Percentiles rank a stretch among this genome's conserved stretches.
Evolutionary conservation across 2,113 vertebrate genomes (phyloP).

Genomic region (Sapayoa aenigma): DNA sequence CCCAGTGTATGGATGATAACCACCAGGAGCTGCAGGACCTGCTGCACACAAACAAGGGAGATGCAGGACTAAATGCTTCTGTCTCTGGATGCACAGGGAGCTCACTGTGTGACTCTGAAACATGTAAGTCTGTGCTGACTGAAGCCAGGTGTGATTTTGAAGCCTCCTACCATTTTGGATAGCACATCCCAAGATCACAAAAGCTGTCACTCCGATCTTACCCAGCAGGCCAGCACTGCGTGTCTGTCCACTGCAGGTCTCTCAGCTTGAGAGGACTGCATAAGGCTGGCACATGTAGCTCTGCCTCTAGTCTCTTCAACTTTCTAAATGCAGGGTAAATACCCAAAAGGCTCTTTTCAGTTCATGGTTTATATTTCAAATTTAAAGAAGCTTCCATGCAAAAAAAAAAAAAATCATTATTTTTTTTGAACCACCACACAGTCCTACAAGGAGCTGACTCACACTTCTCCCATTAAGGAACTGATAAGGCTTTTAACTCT

Average conservation of each 20-base stretch:
- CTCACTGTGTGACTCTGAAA: not conserved
- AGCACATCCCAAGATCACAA: rapidly evolving
- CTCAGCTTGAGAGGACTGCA: not conserved
- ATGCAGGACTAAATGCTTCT: not conserved
- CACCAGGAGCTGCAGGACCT: not conserved
- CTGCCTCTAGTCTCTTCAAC: not conserved
- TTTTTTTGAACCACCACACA: not conserved
- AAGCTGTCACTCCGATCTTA: not conserved
- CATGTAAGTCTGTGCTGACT: not conserved
- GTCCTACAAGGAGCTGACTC: not conserved
- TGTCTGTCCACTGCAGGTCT: not conserved
- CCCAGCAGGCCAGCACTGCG: rapidly evolving
- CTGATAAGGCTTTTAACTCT: not conserved
- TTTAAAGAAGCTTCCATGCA: not conserved
- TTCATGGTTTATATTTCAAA: not conserved
- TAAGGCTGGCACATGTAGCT: not conserved
- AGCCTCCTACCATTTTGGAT: not conserved
- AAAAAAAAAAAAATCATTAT: not conserved
- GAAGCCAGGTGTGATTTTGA: not conserved
- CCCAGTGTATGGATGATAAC: not conserved
- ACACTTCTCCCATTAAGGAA: not conserved
- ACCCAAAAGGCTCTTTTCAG: not conserved
- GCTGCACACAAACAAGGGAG: not conserved
- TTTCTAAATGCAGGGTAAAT: not conserved
- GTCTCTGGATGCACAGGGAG: not conserved